Evolutionary conservation across 2,888 invertebrate genomes (phyloP), one percentile per base, ranked within the genome.

Genomic region (Unio delphinus): DNA sequence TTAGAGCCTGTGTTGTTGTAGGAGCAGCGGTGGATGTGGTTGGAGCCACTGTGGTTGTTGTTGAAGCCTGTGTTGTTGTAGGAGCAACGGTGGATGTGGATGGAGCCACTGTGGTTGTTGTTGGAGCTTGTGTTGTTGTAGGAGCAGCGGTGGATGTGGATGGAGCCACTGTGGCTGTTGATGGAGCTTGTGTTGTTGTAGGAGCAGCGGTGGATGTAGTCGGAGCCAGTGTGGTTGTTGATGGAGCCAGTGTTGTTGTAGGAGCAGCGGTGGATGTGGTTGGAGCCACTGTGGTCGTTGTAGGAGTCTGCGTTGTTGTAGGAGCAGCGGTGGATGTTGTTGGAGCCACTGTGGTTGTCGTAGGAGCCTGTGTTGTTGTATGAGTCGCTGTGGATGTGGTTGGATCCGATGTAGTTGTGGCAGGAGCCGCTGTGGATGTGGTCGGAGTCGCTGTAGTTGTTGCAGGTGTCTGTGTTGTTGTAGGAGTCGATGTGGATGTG

Each of bases 11-110:
- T 30, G 30, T 26, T 30, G 64, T 57, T 8, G 68, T 28, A n/a
- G 68, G 20, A 7, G 68, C 23, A 6, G 58, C 55, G 28, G 60
- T 4, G 6, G 68, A 45, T 23, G 68, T 57, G 7, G 68, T 64
- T 6, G 68, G 62, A 18, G 64, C 1, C 1, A 59, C 45, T 23
- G 63, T n/a, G 18, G 67, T 30, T 61, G 55, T 11, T 45, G 45
- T 45, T 1, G 45, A 3, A 11, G 45, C 6, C 30, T 6, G 30
- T 0, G 3, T 30, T 30, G 30, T 30, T 30, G 30, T 30, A 7
- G 30, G 7, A 7, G 7, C 6, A 6, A 4, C 28, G 2, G 28
- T 7, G 5, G 34, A 7, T 34, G 34, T 34, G 4, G 34, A 0
- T 1, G 34, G 6, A 7, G 34, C 5, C 5, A 34, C 1, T 5